phyloP scores from a whole-genome alignment of 2,888 invertebrate species.

The Dryococelus australis region DNA sequence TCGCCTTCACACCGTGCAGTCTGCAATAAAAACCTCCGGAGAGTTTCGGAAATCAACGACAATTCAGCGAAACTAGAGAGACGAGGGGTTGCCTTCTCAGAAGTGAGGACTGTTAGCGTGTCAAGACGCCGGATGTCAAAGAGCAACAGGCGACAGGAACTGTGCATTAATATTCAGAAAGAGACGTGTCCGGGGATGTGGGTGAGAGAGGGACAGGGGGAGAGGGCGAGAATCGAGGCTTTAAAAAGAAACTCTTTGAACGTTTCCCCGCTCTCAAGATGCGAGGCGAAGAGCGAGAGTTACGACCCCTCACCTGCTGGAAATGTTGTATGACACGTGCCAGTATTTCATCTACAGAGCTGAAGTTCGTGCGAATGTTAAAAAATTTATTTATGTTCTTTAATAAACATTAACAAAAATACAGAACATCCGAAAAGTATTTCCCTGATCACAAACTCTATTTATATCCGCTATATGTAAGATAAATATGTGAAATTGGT shows the following conservation, averaged over 20 bases:
- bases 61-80: not conserved
- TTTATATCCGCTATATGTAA: no score
- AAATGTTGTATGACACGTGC: not conserved
- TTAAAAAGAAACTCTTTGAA: not conserved
- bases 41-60: not conserved
- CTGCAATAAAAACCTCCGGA: no score
- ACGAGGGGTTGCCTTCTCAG: not conserved
- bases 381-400: no score
- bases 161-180: not conserved
- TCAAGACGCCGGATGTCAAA: not conserved
- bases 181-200: not conserved
- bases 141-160: not conserved
- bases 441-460: no score
- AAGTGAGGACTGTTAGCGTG: not conserved
- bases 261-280: not conserved
- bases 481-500: no score
- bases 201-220: not conserved
- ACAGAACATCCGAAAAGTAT: no score
- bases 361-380: no score
- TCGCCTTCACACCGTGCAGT: no score
- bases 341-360: not conserved
- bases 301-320: not conserved
- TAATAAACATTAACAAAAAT: no score
- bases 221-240: not conserved
- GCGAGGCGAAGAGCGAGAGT: not conserved